Conservation (phyloP, 2,113 vertebrate species). For the Turdus rufiventris region DNA sequence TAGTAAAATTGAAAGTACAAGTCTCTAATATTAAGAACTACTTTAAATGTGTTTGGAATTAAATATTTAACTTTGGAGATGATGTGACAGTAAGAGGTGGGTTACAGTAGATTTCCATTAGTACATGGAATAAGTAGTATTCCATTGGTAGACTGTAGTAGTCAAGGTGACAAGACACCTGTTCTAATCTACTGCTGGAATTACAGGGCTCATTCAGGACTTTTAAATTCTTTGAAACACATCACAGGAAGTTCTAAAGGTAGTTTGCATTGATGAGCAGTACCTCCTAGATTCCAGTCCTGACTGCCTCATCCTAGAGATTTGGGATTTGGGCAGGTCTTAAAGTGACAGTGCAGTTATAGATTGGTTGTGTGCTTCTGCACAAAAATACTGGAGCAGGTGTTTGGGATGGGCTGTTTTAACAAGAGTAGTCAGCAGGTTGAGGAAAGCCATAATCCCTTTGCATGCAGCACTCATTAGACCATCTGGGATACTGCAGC, state of each 20-base stretch:
- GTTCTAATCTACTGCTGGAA: background rate
- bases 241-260: background rate
- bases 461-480: background rate
- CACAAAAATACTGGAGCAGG: background rate
- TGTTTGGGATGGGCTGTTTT: background rate
- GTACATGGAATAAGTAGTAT: no score
- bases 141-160: background rate
- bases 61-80: background rate
- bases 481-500: background rate
- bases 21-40: background rate
- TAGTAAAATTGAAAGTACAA: background rate
- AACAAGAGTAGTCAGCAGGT: background rate
- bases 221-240: background rate
- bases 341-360: background rate
- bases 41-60: background rate
- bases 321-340: background rate
- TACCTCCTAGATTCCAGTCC: background rate
- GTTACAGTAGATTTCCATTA: background rate
- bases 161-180: background rate
- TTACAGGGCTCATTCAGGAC: background rate
- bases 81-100: background rate
- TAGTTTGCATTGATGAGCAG: background rate
- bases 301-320: background rate
- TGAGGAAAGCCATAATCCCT: background rate
- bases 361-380: background rate